Evolutionary conservation across 1,140 invertebrate genomes (phyloP).

Genomic region (Liolophura sinensis): DNA sequence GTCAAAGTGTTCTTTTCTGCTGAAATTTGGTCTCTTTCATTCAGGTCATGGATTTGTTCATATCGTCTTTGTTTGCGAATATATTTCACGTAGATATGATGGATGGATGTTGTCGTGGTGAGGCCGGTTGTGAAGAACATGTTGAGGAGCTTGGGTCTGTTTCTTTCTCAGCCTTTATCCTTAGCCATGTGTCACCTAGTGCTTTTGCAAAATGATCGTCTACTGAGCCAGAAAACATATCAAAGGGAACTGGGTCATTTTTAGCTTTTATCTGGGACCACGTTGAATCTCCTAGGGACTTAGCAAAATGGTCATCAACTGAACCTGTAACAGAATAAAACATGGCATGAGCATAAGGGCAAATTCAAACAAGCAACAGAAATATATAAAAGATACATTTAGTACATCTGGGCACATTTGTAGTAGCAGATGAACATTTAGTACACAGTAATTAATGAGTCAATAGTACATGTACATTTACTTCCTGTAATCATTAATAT

Average conservation of each 20-base stretch:
- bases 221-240: constrained; percentile 62
- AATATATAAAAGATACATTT: too few relatives aligned
- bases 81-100: too few relatives aligned
- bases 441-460: too few relatives aligned
- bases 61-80: too few relatives aligned
- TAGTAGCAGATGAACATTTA: too few relatives aligned
- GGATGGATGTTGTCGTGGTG: constrained; percentile 1
- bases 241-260: constrained; percentile 31
- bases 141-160: constrained; percentile 11
- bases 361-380: constrained; percentile 5
- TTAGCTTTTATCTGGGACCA: constrained; percentile 53
- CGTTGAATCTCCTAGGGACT: constrained; percentile 49
- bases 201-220: constrained; percentile 98
- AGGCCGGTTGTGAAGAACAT: constrained; percentile 12
- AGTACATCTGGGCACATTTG: too few relatives aligned
- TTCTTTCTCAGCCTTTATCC: constrained; percentile 65
- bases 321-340: constrained; percentile 48
- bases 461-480: too few relatives aligned
- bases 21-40: too few relatives aligned
- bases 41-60: too few relatives aligned
- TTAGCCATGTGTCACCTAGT: constrained; percentile 89
- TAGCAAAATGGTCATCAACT: constrained; percentile 58
- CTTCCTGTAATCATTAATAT: too few relatives aligned
- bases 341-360: too few relatives aligned
- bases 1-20: too few relatives aligned